Evolutionary conservation across 2,888 invertebrate genomes (phyloP).

Genomic region (Papilio demoleus): DNA sequence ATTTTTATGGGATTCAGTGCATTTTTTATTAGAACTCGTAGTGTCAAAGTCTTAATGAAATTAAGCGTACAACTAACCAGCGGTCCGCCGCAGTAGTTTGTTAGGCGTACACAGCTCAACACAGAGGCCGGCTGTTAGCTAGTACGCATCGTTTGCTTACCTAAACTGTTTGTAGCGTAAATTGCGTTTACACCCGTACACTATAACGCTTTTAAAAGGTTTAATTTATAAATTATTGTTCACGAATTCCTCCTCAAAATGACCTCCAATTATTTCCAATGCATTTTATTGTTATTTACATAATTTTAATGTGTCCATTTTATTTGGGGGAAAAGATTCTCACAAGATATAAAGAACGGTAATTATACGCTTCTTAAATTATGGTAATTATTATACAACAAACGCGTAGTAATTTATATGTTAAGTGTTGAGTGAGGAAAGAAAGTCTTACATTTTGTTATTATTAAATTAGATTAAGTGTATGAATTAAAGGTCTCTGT

Average conservation of each 20-base stretch:
- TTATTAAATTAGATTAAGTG: too few relatives aligned
- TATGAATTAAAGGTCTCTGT: too few relatives aligned
- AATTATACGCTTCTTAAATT: background rate
- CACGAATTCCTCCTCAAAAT: too few relatives aligned
- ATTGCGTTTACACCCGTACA: constrained; percentile 26
- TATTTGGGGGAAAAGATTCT: background rate
- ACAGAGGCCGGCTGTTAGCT: constrained; percentile 9
- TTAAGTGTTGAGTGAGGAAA: background rate
- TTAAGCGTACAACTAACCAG: constrained; percentile 36
- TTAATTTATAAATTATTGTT: too few relatives aligned
- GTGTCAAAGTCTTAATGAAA: constrained; percentile 30
- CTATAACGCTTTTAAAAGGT: background rate
- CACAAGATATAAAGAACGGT: background rate
- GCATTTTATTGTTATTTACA: background rate
- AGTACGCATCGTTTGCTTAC: constrained; percentile 27
- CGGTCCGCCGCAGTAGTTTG: constrained; percentile 32
- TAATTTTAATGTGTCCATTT: background rate
- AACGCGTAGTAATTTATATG: background rate
- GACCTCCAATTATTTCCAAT: background rate
- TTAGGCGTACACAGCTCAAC: constrained; percentile 28
- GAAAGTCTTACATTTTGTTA: too few relatives aligned
- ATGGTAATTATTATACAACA: background rate
- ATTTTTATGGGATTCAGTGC: too few relatives aligned
- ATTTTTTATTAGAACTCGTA: background rate
- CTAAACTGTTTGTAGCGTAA: constrained; percentile 33